Evolutionary conservation across 2,113 vertebrate species (phyloP).

Genomic region (Pithys albifrons): DNA sequence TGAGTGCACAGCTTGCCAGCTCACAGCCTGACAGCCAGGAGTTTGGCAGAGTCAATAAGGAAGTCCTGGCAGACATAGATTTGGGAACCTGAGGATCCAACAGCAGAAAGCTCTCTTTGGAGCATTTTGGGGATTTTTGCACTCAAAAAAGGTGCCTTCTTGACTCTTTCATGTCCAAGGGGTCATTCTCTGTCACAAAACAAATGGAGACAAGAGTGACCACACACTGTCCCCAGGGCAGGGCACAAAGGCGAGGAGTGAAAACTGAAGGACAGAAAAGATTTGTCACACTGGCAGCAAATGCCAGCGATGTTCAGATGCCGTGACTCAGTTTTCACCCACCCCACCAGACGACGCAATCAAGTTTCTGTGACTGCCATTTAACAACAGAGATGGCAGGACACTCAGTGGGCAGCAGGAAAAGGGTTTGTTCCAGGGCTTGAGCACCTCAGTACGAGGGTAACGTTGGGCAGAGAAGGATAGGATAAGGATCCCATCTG

Average conservation of each 20-base stretch:
- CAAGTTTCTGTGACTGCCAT: neutral
- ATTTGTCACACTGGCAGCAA: neutral
- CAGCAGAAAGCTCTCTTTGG: neutral
- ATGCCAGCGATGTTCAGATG: neutral
- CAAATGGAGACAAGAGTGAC: neutral
- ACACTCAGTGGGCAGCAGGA: neutral
- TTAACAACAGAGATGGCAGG: neutral
- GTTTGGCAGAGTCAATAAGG: neutral
- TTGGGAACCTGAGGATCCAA: neutral
- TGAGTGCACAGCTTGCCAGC: neutral
- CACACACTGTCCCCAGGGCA: neutral
- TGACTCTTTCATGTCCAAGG: neutral
- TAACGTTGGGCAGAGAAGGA: neutral
- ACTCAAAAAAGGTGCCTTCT: neutral
- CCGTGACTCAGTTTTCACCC: neutral
- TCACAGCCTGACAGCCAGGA: neutral
- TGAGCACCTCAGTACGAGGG: neutral
- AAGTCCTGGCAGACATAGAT: neutral
- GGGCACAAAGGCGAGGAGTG: neutral
- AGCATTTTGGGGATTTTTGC: neutral
- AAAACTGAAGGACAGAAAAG: neutral
- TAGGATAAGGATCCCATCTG: neutral
- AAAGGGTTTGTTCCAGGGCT: neutral
- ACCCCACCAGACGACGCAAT: rapidly evolving
- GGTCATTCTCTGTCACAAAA: neutral